These are phyloP conservation scores for Acinonyx jubatus DNA, from an alignment of 2,113 vertebrate genomes.

Conservation along the genomic window DNA sequence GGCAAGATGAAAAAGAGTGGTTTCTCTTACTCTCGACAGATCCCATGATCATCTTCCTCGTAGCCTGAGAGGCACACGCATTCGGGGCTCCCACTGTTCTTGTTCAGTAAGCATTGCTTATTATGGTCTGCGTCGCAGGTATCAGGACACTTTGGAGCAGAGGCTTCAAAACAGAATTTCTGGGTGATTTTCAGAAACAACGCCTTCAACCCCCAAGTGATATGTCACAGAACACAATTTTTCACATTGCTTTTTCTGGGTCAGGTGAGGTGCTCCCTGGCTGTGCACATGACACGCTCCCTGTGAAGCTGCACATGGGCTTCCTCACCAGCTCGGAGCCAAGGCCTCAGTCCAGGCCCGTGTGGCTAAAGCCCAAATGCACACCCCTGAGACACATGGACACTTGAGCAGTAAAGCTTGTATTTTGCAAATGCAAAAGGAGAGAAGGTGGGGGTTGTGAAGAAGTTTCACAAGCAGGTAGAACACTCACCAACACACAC, in stretches of 20 bases:
- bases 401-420: neutral
- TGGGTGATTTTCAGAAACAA: slow-evolving; percentile 10
- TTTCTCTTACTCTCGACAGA: slow-evolving; percentile 55
- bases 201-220: neutral
- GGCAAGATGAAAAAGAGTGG: neutral
- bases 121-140: rapidly evolving
- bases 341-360: no score
- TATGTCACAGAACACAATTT: neutral
- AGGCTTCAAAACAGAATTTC: slow-evolving; percentile 57
- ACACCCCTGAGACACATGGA: neutral
- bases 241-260: neutral
- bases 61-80: slow-evolving; percentile 74
- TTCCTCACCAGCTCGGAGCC: neutral
- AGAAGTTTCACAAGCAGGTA: neutral
- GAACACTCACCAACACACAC: slow-evolving; percentile 55
- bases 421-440: neutral
- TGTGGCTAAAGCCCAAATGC: neutral
- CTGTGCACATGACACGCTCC: neutral
- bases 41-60: rapidly evolving
- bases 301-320: neutral
- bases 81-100: rapidly evolving
- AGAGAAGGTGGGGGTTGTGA: neutral
- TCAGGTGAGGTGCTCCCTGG: neutral
- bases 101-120: slow-evolving; percentile 4
- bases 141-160: slow-evolving; percentile 22